Evolutionary conservation across 2,888 invertebrate genomes (phyloP).

Genomic region (Sinodicranocentrus sp.): DNA sequence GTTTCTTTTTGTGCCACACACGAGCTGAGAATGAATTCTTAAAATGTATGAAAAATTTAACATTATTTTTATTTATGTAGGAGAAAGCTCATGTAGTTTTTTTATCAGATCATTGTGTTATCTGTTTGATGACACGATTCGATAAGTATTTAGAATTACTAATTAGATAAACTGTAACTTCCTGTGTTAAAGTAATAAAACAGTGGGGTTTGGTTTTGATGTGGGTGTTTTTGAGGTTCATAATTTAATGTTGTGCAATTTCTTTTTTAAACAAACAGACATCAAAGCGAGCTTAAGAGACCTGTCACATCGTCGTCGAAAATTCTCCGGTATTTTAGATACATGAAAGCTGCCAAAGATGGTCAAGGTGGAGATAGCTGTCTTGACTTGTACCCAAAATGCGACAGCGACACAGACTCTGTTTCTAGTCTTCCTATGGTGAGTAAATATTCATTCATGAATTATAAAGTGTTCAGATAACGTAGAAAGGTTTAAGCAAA

Average conservation of each 20-base stretch:
- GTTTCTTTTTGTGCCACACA: too few species aligned
- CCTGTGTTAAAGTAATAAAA: background rate
- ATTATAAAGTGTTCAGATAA: too few species aligned
- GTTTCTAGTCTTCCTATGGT: conserved; percentile 76
- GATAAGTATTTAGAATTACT: too few species aligned
- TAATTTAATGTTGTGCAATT: conserved; percentile 10
- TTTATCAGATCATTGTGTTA: too few species aligned
- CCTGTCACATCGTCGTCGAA: conserved; percentile 92
- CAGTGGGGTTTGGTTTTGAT: too few species aligned
- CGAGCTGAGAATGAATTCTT: too few species aligned
- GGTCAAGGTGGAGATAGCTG: conserved; percentile 75
- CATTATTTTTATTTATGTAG: too few species aligned
- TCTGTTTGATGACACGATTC: too few species aligned
- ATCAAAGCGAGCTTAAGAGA: conserved; percentile 90
- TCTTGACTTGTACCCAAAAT: conserved; percentile 75
- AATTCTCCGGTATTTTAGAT: conserved; percentile 91
- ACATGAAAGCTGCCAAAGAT: conserved; percentile 91
- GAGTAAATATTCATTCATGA: conserved; percentile 32
- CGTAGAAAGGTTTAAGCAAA: too few species aligned
- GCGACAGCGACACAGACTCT: conserved; percentile 75
- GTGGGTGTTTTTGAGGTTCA: background rate
- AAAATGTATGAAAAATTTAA: too few species aligned
- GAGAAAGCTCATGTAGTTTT: too few species aligned
- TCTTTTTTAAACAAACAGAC: conserved; percentile 82
- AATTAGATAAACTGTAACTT: conserved; percentile 9